Evolutionary conservation across 2,113 vertebrate genomes (phyloP), one percentile per base, ranked within the genome.

Genomic region (Mus pahari): DNA sequence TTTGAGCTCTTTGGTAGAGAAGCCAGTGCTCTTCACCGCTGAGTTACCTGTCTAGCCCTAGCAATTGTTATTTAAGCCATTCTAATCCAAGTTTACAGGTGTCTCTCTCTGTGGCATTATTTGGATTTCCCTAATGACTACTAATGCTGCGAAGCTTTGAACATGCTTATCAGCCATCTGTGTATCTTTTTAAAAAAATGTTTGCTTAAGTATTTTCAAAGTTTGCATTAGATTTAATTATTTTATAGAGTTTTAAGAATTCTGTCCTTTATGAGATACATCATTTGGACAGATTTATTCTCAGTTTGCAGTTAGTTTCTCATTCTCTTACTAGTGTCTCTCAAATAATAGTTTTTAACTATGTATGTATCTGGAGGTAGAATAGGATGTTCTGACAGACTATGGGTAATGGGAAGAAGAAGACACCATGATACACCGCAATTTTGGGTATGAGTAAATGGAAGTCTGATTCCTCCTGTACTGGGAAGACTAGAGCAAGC

Each of bases 101-200:
- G 74, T 55, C 24, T 92, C 50, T 64, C 20, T 81, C 39, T 81
- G 83, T 93, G 82, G 90, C 1, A 9, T 75, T 94, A 68, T 70
- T 91, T 91, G 7, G 73, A 71, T 94, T 94, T 90, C 33, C 28
- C 66, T 95, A 70, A 62, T 70, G 68, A 96, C 60, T 78, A 92
- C 68, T 92, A 89, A 93, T 78, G 28, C 58, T 64, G 77, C 86
- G 12, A 42, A 92, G 73, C 53, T 95, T 75, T 95, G 42, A 7
- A 11, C 26, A 39, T 42, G 36, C 33, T 58, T 58, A n/a, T n/a
- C 33, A 36, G 48, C 7, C 19, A 81, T 13, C 3, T 70, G 42
- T 2, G 58, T 5, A 89, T 88, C 90, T 91, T n/a, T 86, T 84
- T 45, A 93, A 81, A 86, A 86, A 60, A 86, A 31, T 64, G 36